Conservation (phyloP, 2,888 invertebrate genomes). For the Parnassius apollo region DNA sequence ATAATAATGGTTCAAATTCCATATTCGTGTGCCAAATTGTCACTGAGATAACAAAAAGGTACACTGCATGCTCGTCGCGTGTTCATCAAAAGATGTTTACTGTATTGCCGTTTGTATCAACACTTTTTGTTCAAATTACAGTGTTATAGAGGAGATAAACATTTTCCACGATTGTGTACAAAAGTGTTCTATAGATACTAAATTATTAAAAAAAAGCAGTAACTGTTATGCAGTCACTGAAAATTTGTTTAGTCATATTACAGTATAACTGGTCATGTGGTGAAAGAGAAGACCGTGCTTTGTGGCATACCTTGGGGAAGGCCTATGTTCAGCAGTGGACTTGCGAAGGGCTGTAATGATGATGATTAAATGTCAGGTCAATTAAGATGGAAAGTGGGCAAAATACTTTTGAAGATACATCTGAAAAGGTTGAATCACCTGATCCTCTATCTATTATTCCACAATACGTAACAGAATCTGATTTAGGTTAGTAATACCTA, state of each 20-base stretch:
- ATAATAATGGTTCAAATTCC: no score
- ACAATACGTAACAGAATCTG: conserved; percentile 73
- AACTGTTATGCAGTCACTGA: no score
- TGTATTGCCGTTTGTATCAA: not conserved
- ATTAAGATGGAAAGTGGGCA: conserved; percentile 72
- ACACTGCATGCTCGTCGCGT: conserved; percentile 9
- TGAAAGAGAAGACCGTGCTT: no score
- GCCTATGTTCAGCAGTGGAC: no score
- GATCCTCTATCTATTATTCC: conserved; percentile 67
- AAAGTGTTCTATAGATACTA: no score
- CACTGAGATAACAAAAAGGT: conserved; percentile 4
- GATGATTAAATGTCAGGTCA: conserved; percentile 52
- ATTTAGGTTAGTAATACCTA: conserved; percentile 58
- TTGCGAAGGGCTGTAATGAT: no score
- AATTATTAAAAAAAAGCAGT: no score
- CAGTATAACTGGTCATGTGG: no score
- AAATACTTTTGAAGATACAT: conserved; percentile 51
- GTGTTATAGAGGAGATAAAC: no score
- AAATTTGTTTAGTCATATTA: no score
- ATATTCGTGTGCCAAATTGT: not conserved
- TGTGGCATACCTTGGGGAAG: no score
- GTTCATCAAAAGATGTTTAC: conserved; percentile 14
- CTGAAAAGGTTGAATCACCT: conserved; percentile 46
- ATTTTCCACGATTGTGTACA: no score
- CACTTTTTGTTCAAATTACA: conserved; percentile 6